Evolutionary conservation across 2,888 invertebrate species (phyloP).

Genomic region (Dasysyrphus albostriatus): DNA sequence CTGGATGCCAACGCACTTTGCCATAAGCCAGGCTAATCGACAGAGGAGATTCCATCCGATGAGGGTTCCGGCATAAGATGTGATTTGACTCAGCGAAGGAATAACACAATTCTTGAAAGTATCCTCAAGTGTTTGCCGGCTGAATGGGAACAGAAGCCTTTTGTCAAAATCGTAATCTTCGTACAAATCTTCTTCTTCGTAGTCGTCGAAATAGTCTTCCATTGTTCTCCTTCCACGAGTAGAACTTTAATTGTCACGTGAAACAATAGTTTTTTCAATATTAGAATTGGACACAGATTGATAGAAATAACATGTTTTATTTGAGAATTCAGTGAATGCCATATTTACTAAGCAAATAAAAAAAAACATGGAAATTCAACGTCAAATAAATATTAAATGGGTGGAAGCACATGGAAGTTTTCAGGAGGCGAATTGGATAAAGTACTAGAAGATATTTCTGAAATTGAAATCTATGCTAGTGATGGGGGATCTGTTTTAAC

Average conservation of each 20-base stretch:
- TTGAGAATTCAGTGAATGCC: slow-evolving; percentile 13
- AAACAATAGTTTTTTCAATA: background rate
- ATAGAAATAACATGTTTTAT: slow-evolving; percentile 56
- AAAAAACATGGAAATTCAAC: slow-evolving; percentile 13
- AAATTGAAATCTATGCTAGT: background rate
- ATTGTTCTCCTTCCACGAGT: slow-evolving; percentile 33
- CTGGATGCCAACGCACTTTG: slow-evolving; percentile 55
- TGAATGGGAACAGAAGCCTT: slow-evolving; percentile 49
- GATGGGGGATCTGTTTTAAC: background rate
- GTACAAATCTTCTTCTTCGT: slow-evolving; percentile 74
- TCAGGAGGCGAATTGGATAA: slow-evolving; percentile 9
- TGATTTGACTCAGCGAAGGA: slow-evolving; percentile 77
- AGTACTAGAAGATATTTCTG: slow-evolving; percentile 21
- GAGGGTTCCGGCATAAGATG: slow-evolving; percentile 75
- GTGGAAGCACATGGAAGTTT: background rate
- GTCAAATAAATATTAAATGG: slow-evolving; percentile 30
- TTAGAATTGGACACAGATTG: slow-evolving; percentile 7
- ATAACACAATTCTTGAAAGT: slow-evolving; percentile 76
- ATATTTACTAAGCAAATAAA: slow-evolving; percentile 69
- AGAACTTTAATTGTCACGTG: background rate
- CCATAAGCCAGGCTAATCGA: slow-evolving; percentile 72
- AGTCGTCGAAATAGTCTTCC: slow-evolving; percentile 77
- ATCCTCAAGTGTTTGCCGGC: slow-evolving; percentile 69
- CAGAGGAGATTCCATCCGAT: slow-evolving; percentile 77
- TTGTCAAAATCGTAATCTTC: slow-evolving; percentile 76